Conservation (phyloP, 2,113 vertebrate species). For the Calypte anna region DNA sequence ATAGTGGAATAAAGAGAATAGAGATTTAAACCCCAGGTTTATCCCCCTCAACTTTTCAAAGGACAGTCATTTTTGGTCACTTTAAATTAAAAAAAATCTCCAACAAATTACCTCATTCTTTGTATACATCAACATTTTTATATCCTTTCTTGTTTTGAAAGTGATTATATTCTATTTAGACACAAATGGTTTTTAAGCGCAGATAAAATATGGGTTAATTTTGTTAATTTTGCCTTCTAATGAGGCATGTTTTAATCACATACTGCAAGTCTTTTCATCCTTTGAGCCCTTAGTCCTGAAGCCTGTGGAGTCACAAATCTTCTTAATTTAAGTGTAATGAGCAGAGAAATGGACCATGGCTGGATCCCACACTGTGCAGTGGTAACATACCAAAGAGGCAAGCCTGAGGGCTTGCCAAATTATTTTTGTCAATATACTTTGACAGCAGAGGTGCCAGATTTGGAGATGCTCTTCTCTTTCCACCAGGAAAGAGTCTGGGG, state of each 20-base stretch:
- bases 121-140: not conserved
- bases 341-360: not conserved
- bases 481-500: not conserved
- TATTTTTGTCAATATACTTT: not conserved
- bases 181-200: not conserved
- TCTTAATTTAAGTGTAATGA: not conserved
- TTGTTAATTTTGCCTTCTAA: not conserved
- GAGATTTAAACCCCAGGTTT: not conserved
- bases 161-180: not conserved
- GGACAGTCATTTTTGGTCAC: not conserved
- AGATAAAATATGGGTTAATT: not conserved
- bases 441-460: not conserved
- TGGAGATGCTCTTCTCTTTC: not conserved
- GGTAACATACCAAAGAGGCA: not conserved
- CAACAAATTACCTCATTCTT: not conserved
- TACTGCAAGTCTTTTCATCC: not conserved
- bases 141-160: not conserved
- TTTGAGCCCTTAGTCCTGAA: not conserved
- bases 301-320: not conserved
- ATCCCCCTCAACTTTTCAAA: not conserved
- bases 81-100: not conserved
- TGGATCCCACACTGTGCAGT: not conserved
- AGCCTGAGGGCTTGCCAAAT: not conserved
- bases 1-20: not conserved
- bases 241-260: not conserved